Percentiles rank a stretch among this genome's conserved stretches.
Evolutionary conservation across 30 jellyfish, hydroid and myxozoan species (phyloP).

Genomic region (Cassiopea andromeda): DNA sequence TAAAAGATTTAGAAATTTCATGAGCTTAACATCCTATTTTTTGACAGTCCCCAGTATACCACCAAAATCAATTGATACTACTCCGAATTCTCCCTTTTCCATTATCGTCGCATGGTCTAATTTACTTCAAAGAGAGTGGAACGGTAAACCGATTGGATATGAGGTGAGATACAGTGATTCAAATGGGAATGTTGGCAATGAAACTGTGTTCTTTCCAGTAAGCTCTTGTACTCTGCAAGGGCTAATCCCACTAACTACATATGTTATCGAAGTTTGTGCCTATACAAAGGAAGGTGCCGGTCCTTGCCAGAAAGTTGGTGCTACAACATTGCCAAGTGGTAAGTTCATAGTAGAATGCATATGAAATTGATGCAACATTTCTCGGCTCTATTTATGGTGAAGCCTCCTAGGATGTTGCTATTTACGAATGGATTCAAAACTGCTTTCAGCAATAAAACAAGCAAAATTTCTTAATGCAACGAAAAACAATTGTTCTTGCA

Average conservation of each 20-base stretch:
- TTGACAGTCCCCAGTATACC: slow-evolving; percentile 61
- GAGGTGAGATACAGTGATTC: neutral
- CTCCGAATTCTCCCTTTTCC: slow-evolving; percentile 23
- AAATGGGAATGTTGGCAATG: neutral
- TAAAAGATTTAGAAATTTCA: too few species aligned
- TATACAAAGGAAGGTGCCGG: slow-evolving; percentile 54
- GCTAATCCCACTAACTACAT: slow-evolving; percentile 45
- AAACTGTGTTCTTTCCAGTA: slow-evolving; percentile 3
- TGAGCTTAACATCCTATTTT: neutral
- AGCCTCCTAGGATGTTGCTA: too few species aligned
- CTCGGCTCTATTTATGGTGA: too few species aligned
- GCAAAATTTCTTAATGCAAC: too few species aligned
- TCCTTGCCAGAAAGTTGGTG: slow-evolving; percentile 56
- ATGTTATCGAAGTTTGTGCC: slow-evolving; percentile 46
- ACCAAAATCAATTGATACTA: slow-evolving; percentile 33
- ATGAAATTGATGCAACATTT: neutral
- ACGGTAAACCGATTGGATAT: slow-evolving; percentile 30
- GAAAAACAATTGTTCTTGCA: too few species aligned
- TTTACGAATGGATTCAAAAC: too few species aligned
- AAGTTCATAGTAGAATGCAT: neutral
- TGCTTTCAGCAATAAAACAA: too few species aligned
- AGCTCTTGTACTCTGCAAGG: neutral
- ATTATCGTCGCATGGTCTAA: slow-evolving; percentile 45
- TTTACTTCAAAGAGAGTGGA: slow-evolving; percentile 6
- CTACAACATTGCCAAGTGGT: slow-evolving; percentile 40